Base-by-base conservation (phyloP, 1,140 invertebrate genomes). In the Apis cerana region DNA sequence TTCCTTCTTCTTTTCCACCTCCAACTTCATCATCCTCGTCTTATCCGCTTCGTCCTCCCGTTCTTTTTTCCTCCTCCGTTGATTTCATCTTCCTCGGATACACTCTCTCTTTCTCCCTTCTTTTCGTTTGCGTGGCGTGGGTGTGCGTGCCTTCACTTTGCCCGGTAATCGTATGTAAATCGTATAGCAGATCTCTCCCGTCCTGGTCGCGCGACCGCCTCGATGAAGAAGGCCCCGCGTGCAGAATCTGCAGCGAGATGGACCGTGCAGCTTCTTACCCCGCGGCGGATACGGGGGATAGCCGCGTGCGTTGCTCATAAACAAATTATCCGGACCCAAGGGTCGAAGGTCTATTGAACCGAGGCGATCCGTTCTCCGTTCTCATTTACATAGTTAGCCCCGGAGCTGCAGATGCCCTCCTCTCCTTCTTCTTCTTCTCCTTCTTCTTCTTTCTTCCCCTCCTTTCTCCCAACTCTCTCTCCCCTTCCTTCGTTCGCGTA, bases 271-370 rank as follows among this genome's bases (percentile, higher is more conserved):
- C 88, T 90, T 89, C 90, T 88, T 91, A 87, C 88, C 90, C 88
- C 86, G 76, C 88, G 91, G 92, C 89, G 87, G 84, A 89, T 85
- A 84, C 89, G 86, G 86, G 89, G 89, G 88, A 92, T 91, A 91
- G 89, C 89, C 91, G 90, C 92, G 91, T 92, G 91, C 91, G 92
- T 91, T 93, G 90, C 92, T 93, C 92, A 93, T 94, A 94, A 94
- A 94, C 93, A 94, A 94, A 94, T 94, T 94, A 94, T 94, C 92
- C 91, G 91, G 91, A 94, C 90, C 91, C 92, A 93, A 92, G 91
- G 93, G 93, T 94, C 93, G 93, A 93, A 94, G 93, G 93, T 94
- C 93, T 93, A 94, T 94, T 94, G 93, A 94, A 94, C 93, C 92
- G 93, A 93, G 90, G 89, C 91, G 90, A 93, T 92, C 91, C 91